Evolutionary conservation across 2,113 vertebrate genomes (phyloP), one percentile per base, ranked within the genome.

Genomic region (Sinocyclocheilus anophthalmus): DNA sequence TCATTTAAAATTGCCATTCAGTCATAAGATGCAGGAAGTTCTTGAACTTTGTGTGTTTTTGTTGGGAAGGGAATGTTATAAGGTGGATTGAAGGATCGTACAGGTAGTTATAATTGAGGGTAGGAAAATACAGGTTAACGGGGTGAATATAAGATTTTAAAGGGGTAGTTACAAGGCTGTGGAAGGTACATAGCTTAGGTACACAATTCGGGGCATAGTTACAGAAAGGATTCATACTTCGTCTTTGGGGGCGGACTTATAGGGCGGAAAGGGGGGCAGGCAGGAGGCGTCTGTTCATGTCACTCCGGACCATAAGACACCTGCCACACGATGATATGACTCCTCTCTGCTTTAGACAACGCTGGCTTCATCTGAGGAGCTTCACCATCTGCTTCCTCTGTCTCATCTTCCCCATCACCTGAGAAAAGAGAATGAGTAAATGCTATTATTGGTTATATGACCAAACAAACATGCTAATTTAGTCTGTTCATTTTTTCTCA

Each of bases 321-420:
- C 93, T 99, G 98, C 98, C 98, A 99, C 89, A 99, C 98, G 5
- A 99, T 99, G 90, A 99, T 98, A 95, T 99, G 98, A 92, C 98
- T 99, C 73, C 97, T 95, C 93, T 99, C 98, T 0, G 97, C 97
- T 95, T 99, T 99, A 83, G 96, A 96, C 90, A 99, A 91, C 20
- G 96, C 86, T 4, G 97, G 95, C 91, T 98, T 99, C 87, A 95
- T 94, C 90, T 97, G 96, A 0, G 91, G 88, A 69, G 91, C 79
- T 0, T 95, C 94, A 13, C 85, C 94, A 0, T 94, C 89, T 3
- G 92, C 94, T 65, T 99, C 98, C 76, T 99, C 98, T 0, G 96
- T 96, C 93, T 99, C 98, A 8, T 99, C 98, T 90, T 99, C 98
- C 3, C 98, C 98, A 0, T 99, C 98, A 2, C 98, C 98, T 98